Evolutionary conservation across 2,888 invertebrate species (phyloP), one percentile per base, ranked within the genome.

Genomic region (Scaptomyza flava): DNA sequence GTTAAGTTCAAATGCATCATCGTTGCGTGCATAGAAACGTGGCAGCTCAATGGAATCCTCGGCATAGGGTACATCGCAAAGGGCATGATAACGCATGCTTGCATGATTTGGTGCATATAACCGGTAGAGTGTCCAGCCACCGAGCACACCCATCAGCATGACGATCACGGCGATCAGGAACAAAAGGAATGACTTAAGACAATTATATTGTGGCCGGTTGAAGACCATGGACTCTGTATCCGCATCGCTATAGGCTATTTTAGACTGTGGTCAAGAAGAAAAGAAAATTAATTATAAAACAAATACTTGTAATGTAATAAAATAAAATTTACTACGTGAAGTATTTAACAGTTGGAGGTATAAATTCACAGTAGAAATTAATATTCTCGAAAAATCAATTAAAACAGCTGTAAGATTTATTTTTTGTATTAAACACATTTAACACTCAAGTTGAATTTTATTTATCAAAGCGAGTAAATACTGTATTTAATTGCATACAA

Each of bases 61-160:
- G 33, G 87, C 87, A 64, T 92, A 92, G n/a, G 92, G 92, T 47
- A 92, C 89, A 47, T 91, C 91, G 67, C 92, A 92, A 17, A 91
- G 79, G 5, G 91, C 91, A 64, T 90, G 92, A 62, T 91, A 92
- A 20, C 90, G 90, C 72, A 91, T 77, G 33, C 93, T 93, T 59
- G 94, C 80, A 89, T 94, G 94, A 47, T 93, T 93, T 60, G 93
- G 93, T 12, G 94, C 93, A 90, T 96, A 95, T 81, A 96, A 94
- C 56, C 94, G 94, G 92, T 96, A 97, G 56, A 97, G 93, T 89
- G 96, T 94, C 59, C 96, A 93, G 5, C 96, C 97, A 7, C 95
- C 94, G 56, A 94, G 91, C 38, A 95, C 93, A 11, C 96, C 96
- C 87, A 95, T 93, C 67, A 96, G 93, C 87, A 96, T 93, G 23